These are phyloP conservation scores for Orthosia gracilis DNA, from an alignment of 2,888 invertebrate genomes.

Conservation along the genomic window DNA sequence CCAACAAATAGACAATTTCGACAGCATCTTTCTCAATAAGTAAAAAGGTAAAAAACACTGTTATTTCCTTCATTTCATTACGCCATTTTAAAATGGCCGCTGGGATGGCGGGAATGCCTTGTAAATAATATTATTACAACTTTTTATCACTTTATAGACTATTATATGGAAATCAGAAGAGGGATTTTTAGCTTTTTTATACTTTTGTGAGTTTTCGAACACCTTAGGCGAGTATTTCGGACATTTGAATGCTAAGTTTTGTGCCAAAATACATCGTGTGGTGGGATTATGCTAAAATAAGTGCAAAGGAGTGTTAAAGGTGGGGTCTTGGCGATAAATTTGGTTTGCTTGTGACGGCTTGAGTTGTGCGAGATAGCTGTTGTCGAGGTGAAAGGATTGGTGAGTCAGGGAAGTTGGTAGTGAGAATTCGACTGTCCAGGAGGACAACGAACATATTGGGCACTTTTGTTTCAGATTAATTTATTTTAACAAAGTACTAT, in stretches of 20 bases:
- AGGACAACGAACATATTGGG: too few species aligned
- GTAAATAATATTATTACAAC: constrained; percentile 58
- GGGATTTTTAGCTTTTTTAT: constrained; percentile 24
- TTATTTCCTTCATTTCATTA: constrained; percentile 53
- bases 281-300: constrained; percentile 45
- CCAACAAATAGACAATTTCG: constrained; percentile 20
- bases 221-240: constrained; percentile 47
- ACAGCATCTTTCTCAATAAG: not conserved
- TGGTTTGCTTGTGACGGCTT: not conserved
- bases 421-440: too few species aligned
- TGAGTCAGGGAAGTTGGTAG: not conserved
- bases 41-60: constrained; percentile 34
- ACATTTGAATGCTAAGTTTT: constrained; percentile 43
- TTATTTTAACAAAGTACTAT: too few species aligned
- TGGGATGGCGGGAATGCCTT: constrained; percentile 41
- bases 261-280: constrained; percentile 40
- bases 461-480: too few species aligned
- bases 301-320: constrained; percentile 30
- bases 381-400: not conserved
- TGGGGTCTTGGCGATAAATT: constrained; percentile 11
- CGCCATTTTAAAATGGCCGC: constrained; percentile 60
- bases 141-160: constrained; percentile 60
- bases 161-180: constrained; percentile 57
- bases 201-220: constrained; percentile 31
- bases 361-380: too few species aligned